A percentile compares a stretch with the other conserved stretches of the same genome.
Conservation (phyloP, 2,113 vertebrate species). For the Chaetops frenatus region DNA sequence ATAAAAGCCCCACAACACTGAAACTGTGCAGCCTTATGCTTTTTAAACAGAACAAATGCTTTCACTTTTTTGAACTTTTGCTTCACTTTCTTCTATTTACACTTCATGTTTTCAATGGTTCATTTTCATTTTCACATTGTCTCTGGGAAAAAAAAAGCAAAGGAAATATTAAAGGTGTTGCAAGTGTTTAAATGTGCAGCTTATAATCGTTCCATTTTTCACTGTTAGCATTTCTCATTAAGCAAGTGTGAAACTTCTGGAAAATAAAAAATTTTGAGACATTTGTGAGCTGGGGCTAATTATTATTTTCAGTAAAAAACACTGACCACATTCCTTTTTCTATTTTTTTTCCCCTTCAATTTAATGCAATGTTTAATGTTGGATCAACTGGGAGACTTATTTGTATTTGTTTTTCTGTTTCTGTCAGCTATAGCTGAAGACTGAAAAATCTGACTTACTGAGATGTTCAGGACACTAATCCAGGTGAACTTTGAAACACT, state of each 20-base stretch:
- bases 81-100: not conserved
- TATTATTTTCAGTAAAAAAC: not conserved
- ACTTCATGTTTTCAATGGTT: not conserved
- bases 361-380: not conserved
- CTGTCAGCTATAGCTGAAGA: not conserved
- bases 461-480: slow-evolving; percentile 28
- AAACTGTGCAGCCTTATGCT: not conserved
- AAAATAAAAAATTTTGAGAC: not conserved
- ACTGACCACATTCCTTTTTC: not conserved
- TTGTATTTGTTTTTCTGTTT: not conserved
- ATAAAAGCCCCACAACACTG: not conserved
- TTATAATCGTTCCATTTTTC: not conserved
- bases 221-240: not conserved
- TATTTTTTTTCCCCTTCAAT: not conserved
- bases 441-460: not conserved
- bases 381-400: not conserved
- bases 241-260: not conserved
- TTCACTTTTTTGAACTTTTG: not conserved
- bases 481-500: slow-evolving; percentile 53
- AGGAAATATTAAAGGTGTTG: not conserved
- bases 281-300: not conserved
- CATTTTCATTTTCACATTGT: not conserved
- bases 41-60: not conserved
- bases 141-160: not conserved
- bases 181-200: not conserved